These are phyloP conservation scores for Catocala fraxini DNA, from an alignment of 2,888 invertebrate genomes.

Conservation along the genomic window DNA sequence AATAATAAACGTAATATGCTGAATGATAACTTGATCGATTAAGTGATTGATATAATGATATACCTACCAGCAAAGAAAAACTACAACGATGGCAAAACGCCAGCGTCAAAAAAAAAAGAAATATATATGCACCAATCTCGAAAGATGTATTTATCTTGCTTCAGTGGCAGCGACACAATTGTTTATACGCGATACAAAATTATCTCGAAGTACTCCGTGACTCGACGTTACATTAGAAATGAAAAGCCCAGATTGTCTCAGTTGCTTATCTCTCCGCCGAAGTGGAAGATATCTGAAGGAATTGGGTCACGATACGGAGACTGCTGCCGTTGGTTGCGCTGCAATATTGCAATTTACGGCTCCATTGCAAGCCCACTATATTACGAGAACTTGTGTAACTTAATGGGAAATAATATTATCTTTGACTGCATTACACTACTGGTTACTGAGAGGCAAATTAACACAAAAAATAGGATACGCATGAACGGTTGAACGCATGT, in stretches of 20 bases:
- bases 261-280: constrained; percentile 26
- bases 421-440: too few relatives aligned
- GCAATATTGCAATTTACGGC: constrained; percentile 30
- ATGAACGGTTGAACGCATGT: too few relatives aligned
- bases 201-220: constrained; percentile 12
- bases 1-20: too few relatives aligned
- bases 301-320: constrained; percentile 24
- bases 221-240: constrained; percentile 21
- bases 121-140: neutral
- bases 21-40: too few relatives aligned
- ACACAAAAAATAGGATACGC: too few relatives aligned
- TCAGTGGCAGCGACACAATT: neutral
- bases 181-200: constrained; percentile 1
- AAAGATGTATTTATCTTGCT: constrained; percentile 1
- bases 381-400: constrained; percentile 3
- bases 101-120: neutral
- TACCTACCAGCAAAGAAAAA: too few relatives aligned
- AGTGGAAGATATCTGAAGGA: constrained; percentile 26
- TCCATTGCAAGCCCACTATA: constrained; percentile 8
- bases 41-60: too few relatives aligned
- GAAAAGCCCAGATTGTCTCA: constrained; percentile 27
- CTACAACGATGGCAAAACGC: neutral
- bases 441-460: too few relatives aligned
- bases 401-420: constrained; percentile 1
- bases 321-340: constrained; percentile 9